phyloP scores from a whole-genome alignment of 2,797 vertebrate species.

The Bryconaethiops microstoma region DNA sequence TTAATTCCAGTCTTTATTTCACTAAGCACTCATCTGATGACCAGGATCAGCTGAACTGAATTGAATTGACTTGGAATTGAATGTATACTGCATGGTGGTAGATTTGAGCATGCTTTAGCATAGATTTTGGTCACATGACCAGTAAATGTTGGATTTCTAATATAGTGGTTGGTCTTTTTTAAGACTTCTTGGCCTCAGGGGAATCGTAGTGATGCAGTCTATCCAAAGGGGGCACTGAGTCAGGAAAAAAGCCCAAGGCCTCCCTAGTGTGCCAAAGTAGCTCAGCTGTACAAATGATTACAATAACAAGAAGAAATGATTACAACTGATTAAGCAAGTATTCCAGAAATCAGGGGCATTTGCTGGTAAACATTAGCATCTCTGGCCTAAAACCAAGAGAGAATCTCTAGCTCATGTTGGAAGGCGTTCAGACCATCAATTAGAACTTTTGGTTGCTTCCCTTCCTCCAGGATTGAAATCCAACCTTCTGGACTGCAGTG shows the following conservation, averaged over 20 bases:
- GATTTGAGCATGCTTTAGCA: too few species aligned
- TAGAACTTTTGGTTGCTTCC: constrained; percentile 7
- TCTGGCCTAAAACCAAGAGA: constrained; percentile 35
- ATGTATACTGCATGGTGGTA: not conserved
- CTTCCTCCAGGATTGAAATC: constrained; percentile 29
- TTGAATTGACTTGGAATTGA: not conserved
- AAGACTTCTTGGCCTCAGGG: too few species aligned
- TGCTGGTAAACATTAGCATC: constrained; percentile 32
- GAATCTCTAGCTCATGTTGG: constrained; percentile 4
- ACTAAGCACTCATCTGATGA: too few species aligned
- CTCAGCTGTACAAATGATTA: constrained; percentile 22
- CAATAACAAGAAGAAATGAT: constrained; percentile 33
- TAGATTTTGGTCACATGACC: not conserved
- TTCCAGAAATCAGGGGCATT: not conserved
- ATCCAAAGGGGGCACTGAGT: not conserved
- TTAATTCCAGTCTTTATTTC: too few species aligned
- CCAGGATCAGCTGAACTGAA: too few species aligned
- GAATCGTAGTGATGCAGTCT: not conserved
- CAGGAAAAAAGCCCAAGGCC: not conserved
- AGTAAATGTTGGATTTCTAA: not conserved
- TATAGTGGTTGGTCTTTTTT: not conserved
- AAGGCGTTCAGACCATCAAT: constrained; percentile 16
- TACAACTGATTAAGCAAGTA: not conserved
- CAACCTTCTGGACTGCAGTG: constrained; percentile 27
- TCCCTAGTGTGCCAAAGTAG: not conserved